These are phyloP conservation scores for Pedetes capensis DNA, from an alignment of 2,113 vertebrate genomes.

Conservation along the genomic window DNA sequence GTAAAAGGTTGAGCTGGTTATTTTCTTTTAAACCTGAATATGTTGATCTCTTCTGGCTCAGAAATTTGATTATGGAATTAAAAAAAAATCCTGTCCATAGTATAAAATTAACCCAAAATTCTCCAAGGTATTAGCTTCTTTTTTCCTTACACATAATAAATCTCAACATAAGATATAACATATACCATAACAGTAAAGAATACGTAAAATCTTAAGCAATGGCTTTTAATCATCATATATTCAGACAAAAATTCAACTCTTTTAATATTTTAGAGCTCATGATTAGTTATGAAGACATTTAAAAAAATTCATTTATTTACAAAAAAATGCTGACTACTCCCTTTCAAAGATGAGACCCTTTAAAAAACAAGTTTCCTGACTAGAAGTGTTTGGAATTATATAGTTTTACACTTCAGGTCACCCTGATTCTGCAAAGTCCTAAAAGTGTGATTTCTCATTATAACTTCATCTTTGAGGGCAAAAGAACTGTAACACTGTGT, in stretches of 20 bases:
- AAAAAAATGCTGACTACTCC: slow-evolving; percentile 21
- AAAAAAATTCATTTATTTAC: slow-evolving; percentile 23
- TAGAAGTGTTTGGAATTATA: slow-evolving; percentile 52
- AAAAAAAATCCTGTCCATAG: neutral
- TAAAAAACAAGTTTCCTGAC: neutral
- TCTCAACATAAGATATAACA: slow-evolving; percentile 4
- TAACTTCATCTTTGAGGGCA: neutral
- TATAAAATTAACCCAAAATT: neutral
- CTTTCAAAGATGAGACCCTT: slow-evolving; percentile 1
- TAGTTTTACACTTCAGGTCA: slow-evolving; percentile 40
- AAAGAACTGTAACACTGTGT: neutral
- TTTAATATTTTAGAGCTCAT: neutral
- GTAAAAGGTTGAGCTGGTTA: neutral
- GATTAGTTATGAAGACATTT: neutral
- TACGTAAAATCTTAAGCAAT: neutral
- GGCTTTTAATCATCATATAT: neutral
- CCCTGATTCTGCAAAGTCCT: slow-evolving; percentile 38
- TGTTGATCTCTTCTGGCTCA: neutral
- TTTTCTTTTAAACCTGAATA: slow-evolving; percentile 29
- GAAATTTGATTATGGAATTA: neutral
- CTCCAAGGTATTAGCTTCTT: neutral
- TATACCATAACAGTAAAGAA: slow-evolving; percentile 27
- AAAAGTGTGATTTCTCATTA: slow-evolving; percentile 35
- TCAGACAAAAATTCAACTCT: neutral
- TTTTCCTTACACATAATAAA: neutral